phyloP scores from a whole-genome alignment of 2,888 invertebrate species.

The Amphimallon solstitiale region DNA sequence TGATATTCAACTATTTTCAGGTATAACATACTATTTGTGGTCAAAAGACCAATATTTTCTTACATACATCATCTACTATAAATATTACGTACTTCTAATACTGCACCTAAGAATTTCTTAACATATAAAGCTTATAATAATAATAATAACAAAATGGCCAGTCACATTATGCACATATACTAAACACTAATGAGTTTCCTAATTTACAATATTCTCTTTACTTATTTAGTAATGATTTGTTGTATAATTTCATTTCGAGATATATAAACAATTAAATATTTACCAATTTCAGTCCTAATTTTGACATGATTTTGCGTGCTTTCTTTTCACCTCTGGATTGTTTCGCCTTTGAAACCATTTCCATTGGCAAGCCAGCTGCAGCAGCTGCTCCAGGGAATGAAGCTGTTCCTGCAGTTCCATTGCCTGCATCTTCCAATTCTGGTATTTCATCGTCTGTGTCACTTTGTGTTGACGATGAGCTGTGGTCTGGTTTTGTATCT shows the following conservation, averaged over 20 bases:
- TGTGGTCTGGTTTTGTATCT: constrained; percentile 76
- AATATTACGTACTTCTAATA: too few species aligned
- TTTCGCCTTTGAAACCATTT: constrained; percentile 92
- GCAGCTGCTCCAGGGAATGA: constrained; percentile 71
- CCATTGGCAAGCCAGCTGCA: constrained; percentile 74
- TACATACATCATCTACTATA: too few species aligned
- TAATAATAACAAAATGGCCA: too few species aligned
- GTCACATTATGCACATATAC: too few species aligned
- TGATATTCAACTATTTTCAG: too few species aligned
- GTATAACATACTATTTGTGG: too few species aligned
- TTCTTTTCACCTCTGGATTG: constrained; percentile 99
- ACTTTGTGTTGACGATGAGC: constrained; percentile 79
- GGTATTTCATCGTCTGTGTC: constrained; percentile 91
- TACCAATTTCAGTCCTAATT: constrained; percentile 94
- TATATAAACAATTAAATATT: constrained; percentile 53
- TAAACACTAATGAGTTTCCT: too few species aligned
- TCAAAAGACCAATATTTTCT: too few species aligned
- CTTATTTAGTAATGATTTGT: too few species aligned
- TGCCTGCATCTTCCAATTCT: constrained; percentile 87
- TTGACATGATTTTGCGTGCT: constrained; percentile 98
- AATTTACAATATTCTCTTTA: too few species aligned
- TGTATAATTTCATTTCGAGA: background rate
- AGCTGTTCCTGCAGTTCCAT: constrained; percentile 58
- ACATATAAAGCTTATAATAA: too few species aligned
- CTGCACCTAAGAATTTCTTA: too few species aligned